These are phyloP conservation scores for Streptopelia turtur DNA, from an alignment of 2,797 vertebrate species.

Conservation along the genomic window DNA sequence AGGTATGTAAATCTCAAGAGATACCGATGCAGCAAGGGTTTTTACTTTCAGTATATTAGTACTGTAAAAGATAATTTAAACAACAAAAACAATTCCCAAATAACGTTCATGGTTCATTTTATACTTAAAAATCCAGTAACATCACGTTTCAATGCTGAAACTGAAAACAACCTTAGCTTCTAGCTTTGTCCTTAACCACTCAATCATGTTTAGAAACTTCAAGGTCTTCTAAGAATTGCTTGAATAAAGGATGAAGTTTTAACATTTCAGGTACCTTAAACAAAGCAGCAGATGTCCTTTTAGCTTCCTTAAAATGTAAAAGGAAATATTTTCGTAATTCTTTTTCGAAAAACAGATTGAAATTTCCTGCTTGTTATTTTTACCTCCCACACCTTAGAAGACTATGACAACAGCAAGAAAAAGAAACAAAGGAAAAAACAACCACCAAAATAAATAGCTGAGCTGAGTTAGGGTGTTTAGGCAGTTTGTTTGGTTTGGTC, in stretches of 20 bases:
- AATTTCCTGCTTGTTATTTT: constrained; percentile 31
- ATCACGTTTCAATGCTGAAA: background rate
- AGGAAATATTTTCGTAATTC: background rate
- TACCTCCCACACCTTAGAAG: background rate
- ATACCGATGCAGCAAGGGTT: background rate
- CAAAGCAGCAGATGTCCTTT: constrained; percentile 12
- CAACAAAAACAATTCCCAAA: background rate
- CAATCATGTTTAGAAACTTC: constrained; percentile 25
- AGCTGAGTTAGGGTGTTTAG: background rate
- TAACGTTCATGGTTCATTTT: background rate
- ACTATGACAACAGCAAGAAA: background rate
- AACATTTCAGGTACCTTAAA: constrained; percentile 25
- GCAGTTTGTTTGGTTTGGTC: constrained; percentile 13
- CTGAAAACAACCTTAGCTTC: constrained; percentile 1
- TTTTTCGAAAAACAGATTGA: background rate
- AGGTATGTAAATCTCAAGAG: background rate
- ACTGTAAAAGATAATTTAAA: background rate
- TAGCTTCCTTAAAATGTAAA: background rate
- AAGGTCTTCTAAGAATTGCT: constrained; percentile 36
- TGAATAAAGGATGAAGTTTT: constrained; percentile 34
- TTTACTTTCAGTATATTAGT: background rate
- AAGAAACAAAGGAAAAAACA: background rate
- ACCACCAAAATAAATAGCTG: background rate
- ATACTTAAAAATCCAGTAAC: background rate
- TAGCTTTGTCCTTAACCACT: constrained; percentile 16